Percentiles rank a stretch among this genome's conserved stretches.
Conservation (phyloP, 2,888 invertebrate genomes). For the Cyaniris semiargus region DNA sequence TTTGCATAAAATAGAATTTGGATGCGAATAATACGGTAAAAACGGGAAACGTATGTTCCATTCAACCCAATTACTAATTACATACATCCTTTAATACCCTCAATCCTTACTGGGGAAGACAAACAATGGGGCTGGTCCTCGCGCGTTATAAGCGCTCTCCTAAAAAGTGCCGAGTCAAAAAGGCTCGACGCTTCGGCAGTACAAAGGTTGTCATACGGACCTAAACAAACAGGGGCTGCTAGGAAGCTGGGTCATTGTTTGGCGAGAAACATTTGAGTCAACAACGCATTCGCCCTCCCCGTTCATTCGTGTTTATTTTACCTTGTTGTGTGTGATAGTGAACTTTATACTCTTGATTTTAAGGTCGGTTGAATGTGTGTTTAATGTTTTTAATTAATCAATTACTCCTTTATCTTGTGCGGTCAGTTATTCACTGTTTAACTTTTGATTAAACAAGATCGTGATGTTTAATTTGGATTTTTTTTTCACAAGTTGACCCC, state of each 20-base stretch:
- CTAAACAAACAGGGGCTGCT: slow-evolving; percentile 80
- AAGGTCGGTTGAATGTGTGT: not conserved
- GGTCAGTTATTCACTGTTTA: not conserved
- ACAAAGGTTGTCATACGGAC: slow-evolving; percentile 78
- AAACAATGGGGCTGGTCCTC: slow-evolving; percentile 34
- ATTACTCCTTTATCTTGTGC: slow-evolving; percentile 5
- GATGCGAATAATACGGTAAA: not conserved
- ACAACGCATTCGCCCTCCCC: slow-evolving; percentile 53
- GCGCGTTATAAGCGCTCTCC: slow-evolving; percentile 68
- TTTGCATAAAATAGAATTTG: not conserved
- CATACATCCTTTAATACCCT: not conserved
- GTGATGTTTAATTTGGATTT: too few species aligned
- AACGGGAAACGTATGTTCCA: not conserved
- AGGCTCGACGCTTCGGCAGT: slow-evolving; percentile 76
- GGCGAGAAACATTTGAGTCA: slow-evolving; percentile 76
- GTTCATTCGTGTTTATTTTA: slow-evolving; percentile 21
- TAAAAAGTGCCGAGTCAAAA: slow-evolving; percentile 79
- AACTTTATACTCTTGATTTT: not conserved
- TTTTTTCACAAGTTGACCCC: too few species aligned
- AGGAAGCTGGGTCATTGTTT: slow-evolving; percentile 78
- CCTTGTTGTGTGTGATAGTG: not conserved
- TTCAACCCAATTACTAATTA: not conserved
- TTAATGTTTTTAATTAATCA: slow-evolving; percentile 26
- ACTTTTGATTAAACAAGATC: not conserved
- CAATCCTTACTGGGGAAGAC: slow-evolving; percentile 30